Evolutionary conservation across 2,888 invertebrate genomes (phyloP), one percentile per base, ranked within the genome.

Genomic region (Clepsis dumicolana): DNA sequence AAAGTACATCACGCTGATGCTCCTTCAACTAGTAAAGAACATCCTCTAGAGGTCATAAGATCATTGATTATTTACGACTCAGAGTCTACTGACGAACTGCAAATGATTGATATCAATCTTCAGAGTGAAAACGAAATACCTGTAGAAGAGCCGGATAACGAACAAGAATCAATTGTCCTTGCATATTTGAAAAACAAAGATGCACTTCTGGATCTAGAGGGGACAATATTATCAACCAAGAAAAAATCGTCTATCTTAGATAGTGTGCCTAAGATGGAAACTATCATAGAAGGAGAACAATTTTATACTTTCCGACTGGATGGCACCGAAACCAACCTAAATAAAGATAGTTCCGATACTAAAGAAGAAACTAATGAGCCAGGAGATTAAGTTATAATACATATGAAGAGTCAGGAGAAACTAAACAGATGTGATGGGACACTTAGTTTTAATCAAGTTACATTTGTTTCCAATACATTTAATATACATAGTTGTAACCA

Each of bases 211-310:
- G 78, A 83, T 29, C 64, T 76, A 10, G 81, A 85, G 70, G 78
- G 78, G 64, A 73, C 77, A 41, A 68, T 81, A 48, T 52, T 80
- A 52, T 77, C 79, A 1, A 75, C 74, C 10, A 87, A 81, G 75
- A 89, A 82, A 74, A 87, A 82, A 72, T 75, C 80, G 4, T 85
- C 86, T 3, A 68, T 89, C 18, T 71, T 89, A 57, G 79, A 83
- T 64, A 83, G 80, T 73, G 79, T 89, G 10, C 80, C 85, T 2
- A 89, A 84, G 82, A 83, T 89, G 84, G 85, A 89, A 75, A 87
- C 89, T 5, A 89, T 88, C 60, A 63, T 77, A 48, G 89, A 89
- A 78, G 80, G 80, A 41, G 80, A 85, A 77, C 80, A 79, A 63
- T 80, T 82, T 70, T 71, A 72, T 56, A 53, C 78, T 12, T 80